Evolutionary conservation across 2,113 vertebrate species (phyloP).

Genomic region (Myxocyprinus asiaticus): DNA sequence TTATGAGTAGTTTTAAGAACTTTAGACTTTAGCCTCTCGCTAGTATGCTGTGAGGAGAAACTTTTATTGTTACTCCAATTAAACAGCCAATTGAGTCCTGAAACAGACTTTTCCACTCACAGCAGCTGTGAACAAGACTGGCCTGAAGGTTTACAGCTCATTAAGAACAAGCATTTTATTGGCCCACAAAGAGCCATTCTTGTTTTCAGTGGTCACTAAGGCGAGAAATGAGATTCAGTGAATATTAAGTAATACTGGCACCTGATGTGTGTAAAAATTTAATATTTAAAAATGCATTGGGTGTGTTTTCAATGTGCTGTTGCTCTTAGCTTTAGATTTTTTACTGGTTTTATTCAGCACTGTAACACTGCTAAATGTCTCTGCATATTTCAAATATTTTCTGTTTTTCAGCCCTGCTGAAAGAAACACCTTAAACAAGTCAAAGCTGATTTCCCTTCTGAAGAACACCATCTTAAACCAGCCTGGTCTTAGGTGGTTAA

Average conservation of each 20-base stretch:
- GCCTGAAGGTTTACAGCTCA: slow-evolving; percentile 3
- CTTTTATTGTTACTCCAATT: slow-evolving; percentile 27
- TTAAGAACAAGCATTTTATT: background rate
- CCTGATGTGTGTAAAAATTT: background rate
- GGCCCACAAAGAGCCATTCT: background rate
- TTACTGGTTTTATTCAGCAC: background rate
- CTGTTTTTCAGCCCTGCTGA: no score
- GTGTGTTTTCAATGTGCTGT: background rate
- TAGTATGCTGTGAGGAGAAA: slow-evolving; percentile 5
- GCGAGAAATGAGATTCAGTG: background rate
- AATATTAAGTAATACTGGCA: background rate
- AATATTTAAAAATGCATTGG: background rate
- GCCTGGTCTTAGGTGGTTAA: no score
- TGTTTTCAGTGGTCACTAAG: background rate
- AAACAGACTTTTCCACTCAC: slow-evolving; percentile 1
- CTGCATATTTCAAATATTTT: background rate
- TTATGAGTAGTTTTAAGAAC: slow-evolving; percentile 10
- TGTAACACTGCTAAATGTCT: background rate
- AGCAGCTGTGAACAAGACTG: background rate
- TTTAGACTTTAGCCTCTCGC: background rate
- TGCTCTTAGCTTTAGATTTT: background rate
- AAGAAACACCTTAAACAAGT: no score
- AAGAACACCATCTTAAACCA: no score
- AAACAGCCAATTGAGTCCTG: slow-evolving; percentile 16
- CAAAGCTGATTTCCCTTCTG: no score